Percentiles rank a stretch among this genome's conserved stretches.
phyloP scores from a whole-genome alignment of 2,797 vertebrate species.

The Pipistrellus pygmaeus region DNA sequence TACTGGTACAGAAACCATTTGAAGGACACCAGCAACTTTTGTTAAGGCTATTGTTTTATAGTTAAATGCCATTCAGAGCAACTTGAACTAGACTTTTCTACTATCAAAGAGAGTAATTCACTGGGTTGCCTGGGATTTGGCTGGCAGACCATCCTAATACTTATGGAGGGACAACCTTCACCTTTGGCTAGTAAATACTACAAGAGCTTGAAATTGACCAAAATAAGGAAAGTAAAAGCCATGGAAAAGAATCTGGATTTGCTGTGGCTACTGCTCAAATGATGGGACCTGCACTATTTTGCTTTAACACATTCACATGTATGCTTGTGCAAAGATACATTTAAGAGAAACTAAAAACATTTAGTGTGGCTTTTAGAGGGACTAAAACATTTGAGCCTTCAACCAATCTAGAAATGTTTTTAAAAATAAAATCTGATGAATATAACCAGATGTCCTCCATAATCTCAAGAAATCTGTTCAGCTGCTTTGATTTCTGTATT shows the following conservation, averaged over 20 bases:
- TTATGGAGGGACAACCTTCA: slow-evolving; percentile 77
- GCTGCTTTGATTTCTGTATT: slow-evolving; percentile 28
- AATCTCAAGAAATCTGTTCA: slow-evolving; percentile 45
- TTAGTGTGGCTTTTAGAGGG: background rate
- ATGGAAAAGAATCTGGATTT: slow-evolving; percentile 37
- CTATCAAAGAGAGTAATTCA: slow-evolving; percentile 80
- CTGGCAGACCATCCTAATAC: slow-evolving; percentile 75
- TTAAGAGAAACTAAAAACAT: slow-evolving; percentile 6
- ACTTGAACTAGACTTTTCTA: slow-evolving; percentile 76
- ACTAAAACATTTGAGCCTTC: slow-evolving; percentile 38
- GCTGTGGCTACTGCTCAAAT: slow-evolving; percentile 25
- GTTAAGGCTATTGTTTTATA: slow-evolving; percentile 79
- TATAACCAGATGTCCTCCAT: background rate
- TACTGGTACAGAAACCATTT: slow-evolving; percentile 76
- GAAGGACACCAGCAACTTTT: slow-evolving; percentile 79
- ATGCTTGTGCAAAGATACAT: background rate
- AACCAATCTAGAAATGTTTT: slow-evolving; percentile 53
- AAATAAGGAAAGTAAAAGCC: slow-evolving; percentile 77
- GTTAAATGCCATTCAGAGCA: slow-evolving; percentile 79
- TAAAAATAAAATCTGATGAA: slow-evolving; percentile 61
- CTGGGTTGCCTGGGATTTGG: slow-evolving; percentile 76
- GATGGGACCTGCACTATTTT: background rate
- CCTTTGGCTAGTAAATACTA: slow-evolving; percentile 78
- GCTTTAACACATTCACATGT: background rate
- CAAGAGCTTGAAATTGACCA: slow-evolving; percentile 79